Evolutionary conservation across 37 sponge, comb jelly and placozoan species (phyloP).

Genomic region (Ephydatia muelleri): DNA sequence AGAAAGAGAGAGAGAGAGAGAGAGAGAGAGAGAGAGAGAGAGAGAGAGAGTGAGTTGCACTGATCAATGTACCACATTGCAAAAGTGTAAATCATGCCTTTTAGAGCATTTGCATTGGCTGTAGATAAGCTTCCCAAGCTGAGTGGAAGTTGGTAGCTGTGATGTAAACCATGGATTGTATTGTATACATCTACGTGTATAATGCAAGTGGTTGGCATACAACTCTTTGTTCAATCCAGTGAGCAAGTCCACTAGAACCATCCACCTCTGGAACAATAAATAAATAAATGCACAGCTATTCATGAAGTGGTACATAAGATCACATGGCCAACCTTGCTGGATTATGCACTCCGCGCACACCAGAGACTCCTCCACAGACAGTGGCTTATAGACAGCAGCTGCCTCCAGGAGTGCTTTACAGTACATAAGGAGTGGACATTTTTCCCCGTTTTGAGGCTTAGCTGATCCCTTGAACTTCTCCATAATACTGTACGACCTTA

Average conservation of each 20-base stretch:
- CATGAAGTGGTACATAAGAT: not conserved
- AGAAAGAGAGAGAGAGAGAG: too few species aligned
- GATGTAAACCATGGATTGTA: not conserved
- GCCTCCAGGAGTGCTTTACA: conserved; percentile 26
- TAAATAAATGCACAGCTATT: not conserved
- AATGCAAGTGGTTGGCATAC: not conserved
- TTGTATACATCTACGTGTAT: too few species aligned
- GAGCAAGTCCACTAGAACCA: not conserved
- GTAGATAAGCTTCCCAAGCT: not conserved
- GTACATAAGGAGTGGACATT: conserved; percentile 37
- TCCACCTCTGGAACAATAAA: not conserved
- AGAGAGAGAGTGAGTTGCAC: too few species aligned
- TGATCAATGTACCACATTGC: not conserved
- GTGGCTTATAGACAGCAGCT: conserved; percentile 27
- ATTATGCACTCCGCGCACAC: conserved; percentile 36
- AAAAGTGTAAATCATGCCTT: not conserved
- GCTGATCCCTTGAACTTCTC: conserved; percentile 25
- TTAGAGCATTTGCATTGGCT: not conserved
- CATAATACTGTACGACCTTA: conserved; percentile 30
- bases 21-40: too few species aligned
- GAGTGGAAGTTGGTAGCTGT: not conserved
- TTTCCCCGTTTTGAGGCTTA: not conserved
- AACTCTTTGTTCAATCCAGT: conserved; percentile 35
- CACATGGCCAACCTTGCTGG: conserved; percentile 6
- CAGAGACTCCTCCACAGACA: conserved; percentile 11